Evolutionary conservation across 2,797 vertebrate species (phyloP), one percentile per base, ranked within the genome.

Genomic region (Enteromius argenteus): DNA sequence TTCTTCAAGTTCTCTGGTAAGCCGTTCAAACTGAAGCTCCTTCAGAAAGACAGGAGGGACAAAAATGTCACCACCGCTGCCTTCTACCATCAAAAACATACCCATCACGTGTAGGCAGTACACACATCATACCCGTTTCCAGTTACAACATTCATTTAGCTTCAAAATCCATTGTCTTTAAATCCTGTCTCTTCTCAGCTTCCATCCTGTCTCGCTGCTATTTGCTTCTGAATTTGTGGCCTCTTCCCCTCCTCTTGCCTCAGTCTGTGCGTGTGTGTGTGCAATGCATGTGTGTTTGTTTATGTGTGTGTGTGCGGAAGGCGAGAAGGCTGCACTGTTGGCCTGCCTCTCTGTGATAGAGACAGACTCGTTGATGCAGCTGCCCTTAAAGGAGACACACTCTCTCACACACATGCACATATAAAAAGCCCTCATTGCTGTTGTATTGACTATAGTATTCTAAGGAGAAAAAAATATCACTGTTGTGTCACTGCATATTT

Each of bases 1-100:
- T 39, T 97, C 98, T 92, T 99, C 98, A 85, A 99, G 97, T 91
- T 99, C 98, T 91, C 98, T 95, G 89, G 98, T 99, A 91, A 99
- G 94, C 87, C 98, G 96, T 90, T 99, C 98, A 93, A 99, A 99
- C 91, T 99, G 98, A 86, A 99, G 96, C 91, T 99, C 98, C 98
- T 99, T 71, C 6, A n/a, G 21, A 42, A 53, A 19, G 21, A 58
- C 56, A 10, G 39, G 15, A 46, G 19, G 58, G n/a, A 69, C 2
- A 69, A 92, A 83, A 81, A 5, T 51, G 44, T 82, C 58, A 74
- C 42, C 46, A 27, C 17, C 4, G 3, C 8, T 23, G 37, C 62
- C 51, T 68, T 80, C 46, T 5, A 39, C 23, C 73, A 56, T 69
- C 19, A 68, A 32, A 76, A 58, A 68, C 46, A 35, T 10, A 69